Evolutionary conservation across 2,797 vertebrate genomes (phyloP).

Genomic region (Gambelia wislizenii): DNA sequence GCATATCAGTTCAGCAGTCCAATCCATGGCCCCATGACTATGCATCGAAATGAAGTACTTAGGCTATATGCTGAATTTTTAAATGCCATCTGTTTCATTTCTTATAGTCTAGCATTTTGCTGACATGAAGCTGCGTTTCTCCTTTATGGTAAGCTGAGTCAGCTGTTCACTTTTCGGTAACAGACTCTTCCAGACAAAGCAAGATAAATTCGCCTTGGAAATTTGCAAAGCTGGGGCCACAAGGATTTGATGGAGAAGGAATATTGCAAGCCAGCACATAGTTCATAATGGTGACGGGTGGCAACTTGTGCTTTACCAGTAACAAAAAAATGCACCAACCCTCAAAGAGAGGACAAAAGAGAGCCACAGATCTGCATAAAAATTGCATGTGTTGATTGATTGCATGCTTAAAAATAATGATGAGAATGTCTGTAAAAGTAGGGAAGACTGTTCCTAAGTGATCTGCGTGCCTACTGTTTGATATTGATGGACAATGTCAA

Average conservation of each 20-base stretch:
- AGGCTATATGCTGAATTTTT: conserved; percentile 17
- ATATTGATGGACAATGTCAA: too few relatives aligned
- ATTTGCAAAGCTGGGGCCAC: neutral
- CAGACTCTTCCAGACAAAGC: neutral
- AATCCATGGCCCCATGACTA: neutral
- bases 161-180: conserved; percentile 31
- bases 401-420: neutral
- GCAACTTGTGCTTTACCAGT: neutral
- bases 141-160: conserved; percentile 20
- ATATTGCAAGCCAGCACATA: neutral
- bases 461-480: neutral
- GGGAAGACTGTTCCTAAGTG: neutral
- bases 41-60: conserved; percentile 20
- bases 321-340: neutral
- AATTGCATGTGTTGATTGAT: neutral
- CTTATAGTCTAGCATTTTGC: conserved; percentile 1
- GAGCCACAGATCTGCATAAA: neutral
- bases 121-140: conserved; percentile 26
- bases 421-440: neutral
- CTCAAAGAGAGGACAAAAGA: neutral
- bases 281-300: neutral
- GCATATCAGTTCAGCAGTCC: conserved; percentile 2
- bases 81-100: conserved; percentile 21
- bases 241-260: neutral
- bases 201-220: neutral